Evolutionary conservation across 2,113 vertebrate genomes (phyloP), one percentile per base, ranked within the genome.

Genomic region (Carettochelys insculpta): DNA sequence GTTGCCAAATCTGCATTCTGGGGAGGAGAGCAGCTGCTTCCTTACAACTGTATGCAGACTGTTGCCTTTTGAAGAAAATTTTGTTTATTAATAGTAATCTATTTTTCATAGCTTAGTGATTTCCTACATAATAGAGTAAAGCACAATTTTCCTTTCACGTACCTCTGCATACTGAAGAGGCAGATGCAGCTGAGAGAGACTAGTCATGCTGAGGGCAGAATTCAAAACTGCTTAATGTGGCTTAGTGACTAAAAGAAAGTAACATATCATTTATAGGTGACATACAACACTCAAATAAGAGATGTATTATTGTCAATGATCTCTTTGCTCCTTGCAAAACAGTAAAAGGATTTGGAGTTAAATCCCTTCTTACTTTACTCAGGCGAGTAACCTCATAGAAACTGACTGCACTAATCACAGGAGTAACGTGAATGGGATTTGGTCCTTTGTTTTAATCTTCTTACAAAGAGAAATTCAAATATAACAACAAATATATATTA

Each of bases 21-120:
- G 58, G 90, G 94, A 81, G 71, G 82, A 96, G 82, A 96, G 82
- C 93, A 94, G 94, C 95, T 95, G 93, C 89, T 95, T 94, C 78
- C 82, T 95, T 76, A 93, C 82, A 91, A 96, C 82, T 93, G 80
- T 87, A 86, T 0, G 16, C 90, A 90, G 5, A 88, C 50, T 76
- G 34, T 71, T 92, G 90, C 53, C 34, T 80, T 96, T 61, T 90
- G 94, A 93, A 96, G 86, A 89, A 94, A 93, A 92, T 92, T 76
- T 94, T 95, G 92, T 95, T 96, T 97, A 96, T 95, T 96, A 95
- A 96, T 94, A 93, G 93, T 91, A 95, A 95, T 96, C 91, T 94
- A 85, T 92, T 95, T 97, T 65, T 94, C 92, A 96, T 86, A 83
- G 92, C 90, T 87, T 93, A 0, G 71, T 93, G 90, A 89, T 96